Percentiles rank a stretch among this genome's conserved stretches.
Conservation (phyloP, 1,140 invertebrate species). For the Brachionus paranguensis region DNA sequence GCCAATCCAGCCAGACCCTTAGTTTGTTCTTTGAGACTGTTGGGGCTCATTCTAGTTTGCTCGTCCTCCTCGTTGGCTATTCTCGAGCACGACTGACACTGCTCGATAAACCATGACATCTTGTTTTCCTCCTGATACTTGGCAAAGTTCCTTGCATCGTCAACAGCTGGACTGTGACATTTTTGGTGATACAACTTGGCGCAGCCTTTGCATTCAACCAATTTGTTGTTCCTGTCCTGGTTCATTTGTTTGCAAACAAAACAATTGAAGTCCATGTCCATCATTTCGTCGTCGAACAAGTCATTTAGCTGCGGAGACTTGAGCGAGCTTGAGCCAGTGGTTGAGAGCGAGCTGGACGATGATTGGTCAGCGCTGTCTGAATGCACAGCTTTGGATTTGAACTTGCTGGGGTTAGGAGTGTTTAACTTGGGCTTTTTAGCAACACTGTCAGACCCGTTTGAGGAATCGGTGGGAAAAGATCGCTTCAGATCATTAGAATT, state of each 20-base stretch:
- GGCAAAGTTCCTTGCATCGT: background rate
- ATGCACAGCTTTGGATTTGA: background rate
- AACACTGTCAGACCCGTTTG: background rate
- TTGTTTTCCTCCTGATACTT: background rate
- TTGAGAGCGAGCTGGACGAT: background rate
- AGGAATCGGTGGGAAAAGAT: background rate
- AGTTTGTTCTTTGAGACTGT: background rate
- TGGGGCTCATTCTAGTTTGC: background rate
- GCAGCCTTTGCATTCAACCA: background rate
- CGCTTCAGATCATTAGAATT: background rate
- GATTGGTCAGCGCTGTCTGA: background rate
- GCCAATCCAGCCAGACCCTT: background rate
- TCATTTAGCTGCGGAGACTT: background rate
- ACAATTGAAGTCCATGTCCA: background rate
- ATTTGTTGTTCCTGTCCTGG: conserved; percentile 10
- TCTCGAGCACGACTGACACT: background rate
- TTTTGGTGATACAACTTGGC: conserved; percentile 1
- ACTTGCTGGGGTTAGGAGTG: no score
- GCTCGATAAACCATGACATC: background rate
- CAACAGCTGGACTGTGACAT: background rate
- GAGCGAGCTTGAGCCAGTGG: background rate
- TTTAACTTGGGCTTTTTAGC: background rate
- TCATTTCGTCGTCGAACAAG: background rate
- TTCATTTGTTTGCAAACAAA: conserved; percentile 3
- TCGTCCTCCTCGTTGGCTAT: background rate